Evolutionary conservation across 1,140 invertebrate genomes (phyloP).

Genomic region (Streblospio benedicti): DNA sequence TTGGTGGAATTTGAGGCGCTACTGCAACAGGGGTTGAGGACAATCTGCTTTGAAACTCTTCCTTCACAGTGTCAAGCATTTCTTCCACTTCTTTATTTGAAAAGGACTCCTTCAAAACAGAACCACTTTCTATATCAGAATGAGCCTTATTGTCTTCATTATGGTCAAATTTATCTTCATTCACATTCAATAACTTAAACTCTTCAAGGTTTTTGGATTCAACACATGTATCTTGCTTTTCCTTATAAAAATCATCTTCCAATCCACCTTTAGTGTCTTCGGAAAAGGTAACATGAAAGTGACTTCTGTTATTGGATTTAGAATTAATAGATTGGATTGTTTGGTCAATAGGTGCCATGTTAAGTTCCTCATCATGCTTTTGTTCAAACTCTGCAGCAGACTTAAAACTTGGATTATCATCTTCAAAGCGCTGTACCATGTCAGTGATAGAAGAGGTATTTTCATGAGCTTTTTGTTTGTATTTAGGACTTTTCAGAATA

Average conservation of each 20-base stretch:
- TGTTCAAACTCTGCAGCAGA: too few relatives aligned
- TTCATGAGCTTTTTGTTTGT: background rate
- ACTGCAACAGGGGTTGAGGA: background rate
- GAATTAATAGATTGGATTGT: too few relatives aligned
- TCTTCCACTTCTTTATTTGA: slow-evolving; percentile 27
- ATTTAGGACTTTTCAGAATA: background rate
- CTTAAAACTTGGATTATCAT: too few relatives aligned
- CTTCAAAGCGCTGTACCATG: too few relatives aligned
- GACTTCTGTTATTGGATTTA: too few relatives aligned
- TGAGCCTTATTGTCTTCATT: background rate
- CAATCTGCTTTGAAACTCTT: slow-evolving; percentile 11
- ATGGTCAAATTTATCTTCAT: background rate
- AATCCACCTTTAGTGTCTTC: too few relatives aligned
- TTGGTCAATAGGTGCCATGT: too few relatives aligned
- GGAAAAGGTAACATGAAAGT: too few relatives aligned
- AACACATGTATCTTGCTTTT: background rate
- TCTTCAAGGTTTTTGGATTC: background rate
- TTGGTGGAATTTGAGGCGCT: background rate
- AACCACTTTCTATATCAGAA: slow-evolving; percentile 4
- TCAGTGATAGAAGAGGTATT: too few relatives aligned
- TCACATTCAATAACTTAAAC: background rate
- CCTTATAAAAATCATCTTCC: background rate
- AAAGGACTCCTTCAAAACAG: slow-evolving; percentile 25
- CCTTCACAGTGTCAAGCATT: slow-evolving; percentile 23
- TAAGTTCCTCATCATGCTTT: too few relatives aligned